Conservation (phyloP, 2,888 invertebrate species). For the Xestia xanthographa region DNA sequence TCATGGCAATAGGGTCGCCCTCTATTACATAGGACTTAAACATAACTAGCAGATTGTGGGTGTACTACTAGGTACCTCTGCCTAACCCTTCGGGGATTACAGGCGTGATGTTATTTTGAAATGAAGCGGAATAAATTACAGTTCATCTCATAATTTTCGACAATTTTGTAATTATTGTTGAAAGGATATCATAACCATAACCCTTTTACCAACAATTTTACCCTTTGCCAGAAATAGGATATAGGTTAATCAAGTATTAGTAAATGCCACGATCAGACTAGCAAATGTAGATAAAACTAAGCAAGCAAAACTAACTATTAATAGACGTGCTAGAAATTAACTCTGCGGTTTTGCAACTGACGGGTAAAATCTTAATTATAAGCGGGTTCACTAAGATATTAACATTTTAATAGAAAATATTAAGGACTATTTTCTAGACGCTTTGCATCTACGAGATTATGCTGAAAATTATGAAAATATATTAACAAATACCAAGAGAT, state of each 20-base stretch:
- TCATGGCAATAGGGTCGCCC: neutral
- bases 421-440: constrained; percentile 9
- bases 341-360: constrained; percentile 12
- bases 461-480: neutral
- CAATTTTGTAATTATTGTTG: neutral
- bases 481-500: constrained; percentile 11
- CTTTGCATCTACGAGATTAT: constrained; percentile 2
- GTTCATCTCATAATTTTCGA: neutral
- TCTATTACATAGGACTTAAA: neutral
- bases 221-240: neutral
- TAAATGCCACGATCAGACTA: constrained; percentile 10
- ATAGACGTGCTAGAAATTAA: constrained; percentile 21
- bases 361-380: constrained; percentile 32
- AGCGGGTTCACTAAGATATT: constrained; percentile 20
- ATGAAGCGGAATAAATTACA: neutral
- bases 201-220: neutral
- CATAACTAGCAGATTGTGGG: neutral
- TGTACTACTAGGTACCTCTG: neutral
- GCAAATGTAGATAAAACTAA: constrained; percentile 2
- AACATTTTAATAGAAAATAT: constrained; percentile 28
- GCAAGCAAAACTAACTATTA: constrained; percentile 10
- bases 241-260: constrained; percentile 2
- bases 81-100: neutral
- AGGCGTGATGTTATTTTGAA: neutral
- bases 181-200: neutral